phyloP scores from a whole-genome alignment of 2,113 vertebrate genomes.

The Hymenochirus boettgeri region DNA sequence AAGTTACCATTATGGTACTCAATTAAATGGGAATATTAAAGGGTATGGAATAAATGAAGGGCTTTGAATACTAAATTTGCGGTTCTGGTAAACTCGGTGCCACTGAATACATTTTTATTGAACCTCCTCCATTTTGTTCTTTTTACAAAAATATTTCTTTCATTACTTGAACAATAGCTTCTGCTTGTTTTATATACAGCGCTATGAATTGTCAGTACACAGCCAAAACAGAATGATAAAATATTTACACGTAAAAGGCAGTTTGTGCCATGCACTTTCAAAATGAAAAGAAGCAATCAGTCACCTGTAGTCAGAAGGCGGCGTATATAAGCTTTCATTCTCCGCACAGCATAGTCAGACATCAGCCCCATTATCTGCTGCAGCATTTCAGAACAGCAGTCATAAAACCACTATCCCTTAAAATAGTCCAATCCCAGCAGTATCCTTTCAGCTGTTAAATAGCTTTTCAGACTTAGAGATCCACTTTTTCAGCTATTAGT shows the following conservation, averaged over 20 bases:
- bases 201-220: background rate
- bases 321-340: slow-evolving; percentile 28
- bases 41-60: no score
- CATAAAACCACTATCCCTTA: slow-evolving; percentile 46
- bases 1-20: no score
- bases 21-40: no score
- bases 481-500: slow-evolving; percentile 44
- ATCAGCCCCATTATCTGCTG: slow-evolving; percentile 51
- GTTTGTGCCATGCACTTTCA: background rate
- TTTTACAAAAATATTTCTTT: no score
- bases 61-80: no score
- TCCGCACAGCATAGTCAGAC: slow-evolving; percentile 38
- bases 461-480: slow-evolving; percentile 47
- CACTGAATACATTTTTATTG: no score
- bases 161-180: background rate
- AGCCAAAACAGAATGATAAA: slow-evolving; percentile 17
- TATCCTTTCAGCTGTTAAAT: slow-evolving; percentile 43
- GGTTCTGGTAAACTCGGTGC: no score
- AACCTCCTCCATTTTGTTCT: no score
- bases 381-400: slow-evolving; percentile 43
- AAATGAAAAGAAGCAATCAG: slow-evolving; percentile 29
- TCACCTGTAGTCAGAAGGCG: slow-evolving; percentile 33
- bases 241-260: slow-evolving; percentile 29
- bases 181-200: background rate
- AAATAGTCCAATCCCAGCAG: slow-evolving; percentile 42